phyloP scores from a whole-genome alignment of 35 echinoderm and acorn worm species.

The Heliocidaris tuberculata region DNA sequence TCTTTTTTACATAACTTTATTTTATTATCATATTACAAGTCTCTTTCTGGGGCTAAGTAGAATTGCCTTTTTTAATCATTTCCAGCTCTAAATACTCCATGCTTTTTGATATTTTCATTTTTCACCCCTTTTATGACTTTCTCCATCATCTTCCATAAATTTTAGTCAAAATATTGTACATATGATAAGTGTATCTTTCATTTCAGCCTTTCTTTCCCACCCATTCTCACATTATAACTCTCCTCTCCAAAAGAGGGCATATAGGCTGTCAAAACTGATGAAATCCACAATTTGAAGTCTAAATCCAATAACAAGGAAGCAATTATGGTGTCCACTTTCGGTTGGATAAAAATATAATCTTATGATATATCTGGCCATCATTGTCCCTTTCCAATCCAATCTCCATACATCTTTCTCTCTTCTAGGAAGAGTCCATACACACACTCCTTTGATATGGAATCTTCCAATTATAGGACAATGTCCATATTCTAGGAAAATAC shows the following conservation, averaged over 20 bases:
- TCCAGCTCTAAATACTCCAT: neutral
- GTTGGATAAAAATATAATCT: neutral
- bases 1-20: neutral
- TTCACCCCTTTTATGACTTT: neutral
- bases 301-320: slow-evolving; percentile 12
- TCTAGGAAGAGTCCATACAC: neutral
- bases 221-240: neutral
- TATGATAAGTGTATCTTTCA: neutral
- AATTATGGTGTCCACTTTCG: slow-evolving; percentile 9
- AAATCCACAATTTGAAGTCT: neutral
- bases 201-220: neutral
- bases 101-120: neutral
- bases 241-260: neutral
- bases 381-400: neutral
- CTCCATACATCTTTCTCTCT: neutral
- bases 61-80: neutral
- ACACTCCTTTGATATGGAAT: neutral
- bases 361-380: neutral
- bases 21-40: neutral
- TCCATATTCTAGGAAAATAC: neutral
- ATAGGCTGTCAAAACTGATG: neutral
- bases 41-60: too few relatives aligned
- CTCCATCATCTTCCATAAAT: neutral
- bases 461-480: neutral
- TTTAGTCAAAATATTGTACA: neutral